Percentiles rank a stretch among this genome's conserved stretches.
Evolutionary conservation across 2,113 vertebrate species (phyloP).

Genomic region (Myiagra hebetior): DNA sequence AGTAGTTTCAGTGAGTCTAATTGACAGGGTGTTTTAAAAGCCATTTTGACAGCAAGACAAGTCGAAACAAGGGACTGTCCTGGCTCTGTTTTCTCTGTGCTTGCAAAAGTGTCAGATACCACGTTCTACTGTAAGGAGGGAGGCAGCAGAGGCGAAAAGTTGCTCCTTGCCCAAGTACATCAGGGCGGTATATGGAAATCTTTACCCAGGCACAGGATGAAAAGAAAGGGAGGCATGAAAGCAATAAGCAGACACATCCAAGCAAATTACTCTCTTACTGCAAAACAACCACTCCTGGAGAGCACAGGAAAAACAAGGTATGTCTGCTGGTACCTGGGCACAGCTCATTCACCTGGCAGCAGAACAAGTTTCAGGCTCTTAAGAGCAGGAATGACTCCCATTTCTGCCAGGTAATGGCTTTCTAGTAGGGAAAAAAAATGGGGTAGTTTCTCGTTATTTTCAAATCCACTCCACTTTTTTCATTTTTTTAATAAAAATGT

Average conservation of each 20-base stretch:
- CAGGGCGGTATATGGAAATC: neutral
- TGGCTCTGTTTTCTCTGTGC: neutral
- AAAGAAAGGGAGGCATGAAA: neutral
- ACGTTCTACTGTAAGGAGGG: neutral
- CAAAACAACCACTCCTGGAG: neutral
- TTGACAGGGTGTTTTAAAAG: neutral
- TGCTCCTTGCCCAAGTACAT: neutral
- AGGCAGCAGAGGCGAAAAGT: rapidly evolving
- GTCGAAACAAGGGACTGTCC: neutral
- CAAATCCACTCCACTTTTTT: neutral
- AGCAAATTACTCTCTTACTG: neutral
- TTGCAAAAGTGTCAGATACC: neutral
- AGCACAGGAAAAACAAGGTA: neutral
- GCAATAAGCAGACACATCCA: neutral
- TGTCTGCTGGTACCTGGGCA: neutral
- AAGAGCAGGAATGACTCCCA: neutral
- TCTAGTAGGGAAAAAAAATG: neutral
- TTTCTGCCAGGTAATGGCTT: neutral
- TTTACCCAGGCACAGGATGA: neutral
- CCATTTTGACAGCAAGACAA: neutral
- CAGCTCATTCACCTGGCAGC: neutral
- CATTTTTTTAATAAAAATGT: neutral
- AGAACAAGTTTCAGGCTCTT: neutral
- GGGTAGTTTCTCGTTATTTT: neutral
- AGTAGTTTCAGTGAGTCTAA: neutral